Evolutionary conservation across 2,797 vertebrate genomes (phyloP), one percentile per base, ranked within the genome.

Genomic region (Peromyscus nudipes): DNA sequence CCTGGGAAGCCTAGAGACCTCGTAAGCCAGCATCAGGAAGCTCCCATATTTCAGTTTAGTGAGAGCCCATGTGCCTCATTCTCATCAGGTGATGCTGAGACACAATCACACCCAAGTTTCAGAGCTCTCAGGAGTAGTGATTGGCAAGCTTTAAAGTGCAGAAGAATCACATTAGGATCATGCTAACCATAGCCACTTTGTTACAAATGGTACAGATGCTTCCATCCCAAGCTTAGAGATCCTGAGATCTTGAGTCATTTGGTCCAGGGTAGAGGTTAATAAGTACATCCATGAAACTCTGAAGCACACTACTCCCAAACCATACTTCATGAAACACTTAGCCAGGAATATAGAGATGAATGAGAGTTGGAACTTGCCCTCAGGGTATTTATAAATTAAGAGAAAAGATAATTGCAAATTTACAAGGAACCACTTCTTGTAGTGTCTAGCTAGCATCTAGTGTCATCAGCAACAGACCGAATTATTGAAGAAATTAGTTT

Each of bases 341-440:
- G 3, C 14, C 57, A 94, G 77, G 46, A 57, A 92, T 67, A 87
- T 1, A 84, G 43, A 96, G 40, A 96, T 84, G 49, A 89, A 84
- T 80, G 77, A 80, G 73, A 67, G 43, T 77, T 73, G 46, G 67
- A n/a, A 80, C 52, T 27, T 69, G 7, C 90, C 43, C 89, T 94
- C 55, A 31, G 64, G 40, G 60, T 82, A 23, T 82, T 95, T 90
- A 89, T 29, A 96, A 96, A 85, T 91, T 91, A 94, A 92, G 76
- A 90, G 31, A 52, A 89, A 96, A 92, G n/a, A 96, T 34, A 96
- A 88, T 91, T 82, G 23, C 69, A 94, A 96, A 94, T 81, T 81
- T 17, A 85, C 46, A 92, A 57, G 71, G 52, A 94, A 94, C 37
- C 87, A 77, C 37, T 84, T 85, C 64, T 92, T 57, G 62, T 77